Evolutionary conservation across 2,113 vertebrate genomes (phyloP), one percentile per base, ranked within the genome.

Genomic region (Blennius ocellaris): DNA sequence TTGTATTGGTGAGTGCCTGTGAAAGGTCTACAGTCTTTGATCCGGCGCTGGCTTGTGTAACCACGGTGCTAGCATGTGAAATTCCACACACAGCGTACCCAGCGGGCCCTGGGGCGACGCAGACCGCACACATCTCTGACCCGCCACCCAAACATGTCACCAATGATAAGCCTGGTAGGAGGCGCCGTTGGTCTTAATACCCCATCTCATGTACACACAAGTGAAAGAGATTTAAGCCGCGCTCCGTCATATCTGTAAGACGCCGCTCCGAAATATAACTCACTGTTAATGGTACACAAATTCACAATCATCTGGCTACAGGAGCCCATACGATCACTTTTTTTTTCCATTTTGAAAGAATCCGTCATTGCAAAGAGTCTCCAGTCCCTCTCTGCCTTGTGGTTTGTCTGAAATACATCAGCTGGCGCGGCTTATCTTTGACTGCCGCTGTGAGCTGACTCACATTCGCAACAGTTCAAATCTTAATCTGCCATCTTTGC

Each of bases 1-100:
- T 58, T 5, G 66, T 81, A 72, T 84, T 93, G 88, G 81, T 85
- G 87, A 74, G 85, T 74, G 72, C 41, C 59, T 69, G 86, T 72
- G 80, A 91, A 93, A 93, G 81, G 82, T 70, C 85, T 88, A 72
- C 38, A 85, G 54, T 52, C 73, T 92, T 91, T 93, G 88, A 89
- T 93, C 76, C 59, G 0, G 47, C 30, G 70, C 81, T 30, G 43
- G 45, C 71, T 47, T 89, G 40, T 65, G 80, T 36, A 87, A 87
- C 85, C 89, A 83, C 79, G 71, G 49, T 88, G 84, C 80, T 85
- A 86, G 6, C 21, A 82, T 1, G 45, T 87, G 91, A 92, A 95
- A 93, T 90, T 92, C 90, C 90, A 89, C 55, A 89, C 30, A 54
- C 16, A 53, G 66, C 6, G 82, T 49, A 66, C 54, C 79, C 72